Conservation (phyloP, 2,888 invertebrate species). For the Drosophila lacicola region DNA sequence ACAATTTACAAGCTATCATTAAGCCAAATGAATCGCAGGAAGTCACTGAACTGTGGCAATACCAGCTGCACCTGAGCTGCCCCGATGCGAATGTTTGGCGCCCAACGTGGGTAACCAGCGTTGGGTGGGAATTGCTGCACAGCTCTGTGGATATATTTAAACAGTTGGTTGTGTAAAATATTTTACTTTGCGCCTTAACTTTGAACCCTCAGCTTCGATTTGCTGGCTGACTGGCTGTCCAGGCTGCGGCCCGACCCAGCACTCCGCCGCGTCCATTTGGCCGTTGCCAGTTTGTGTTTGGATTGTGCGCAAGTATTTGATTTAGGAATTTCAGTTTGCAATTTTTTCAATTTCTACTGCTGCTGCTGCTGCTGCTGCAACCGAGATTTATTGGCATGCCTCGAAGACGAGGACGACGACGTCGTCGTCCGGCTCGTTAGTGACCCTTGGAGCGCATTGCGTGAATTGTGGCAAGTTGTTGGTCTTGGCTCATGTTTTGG, state of each 20-base stretch:
- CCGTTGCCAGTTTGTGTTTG: constrained; percentile 44
- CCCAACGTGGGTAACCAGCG: constrained; percentile 4
- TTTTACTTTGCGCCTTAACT: constrained; percentile 61
- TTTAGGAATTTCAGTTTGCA: constrained; percentile 75
- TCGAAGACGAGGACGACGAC: constrained; percentile 5
- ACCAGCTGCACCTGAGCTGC: constrained; percentile 26
- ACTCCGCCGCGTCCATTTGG: neutral
- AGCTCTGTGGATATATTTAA: constrained; percentile 44
- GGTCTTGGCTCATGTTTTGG: constrained; percentile 20
- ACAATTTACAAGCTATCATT: constrained; percentile 11
- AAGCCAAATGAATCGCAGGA: constrained; percentile 20
- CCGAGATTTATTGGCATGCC: constrained; percentile 77
- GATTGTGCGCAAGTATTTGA: constrained; percentile 74
- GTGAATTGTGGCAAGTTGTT: constrained; percentile 31
- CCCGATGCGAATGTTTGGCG: neutral
- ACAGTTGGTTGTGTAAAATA: constrained; percentile 50
- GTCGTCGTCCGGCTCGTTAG: constrained; percentile 61
- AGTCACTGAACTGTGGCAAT: constrained; percentile 35
- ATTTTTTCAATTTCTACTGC: constrained; percentile 52
- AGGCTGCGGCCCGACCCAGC: neutral
- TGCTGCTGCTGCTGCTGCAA: constrained; percentile 34
- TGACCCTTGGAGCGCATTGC: constrained; percentile 43
- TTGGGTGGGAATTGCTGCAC: neutral
- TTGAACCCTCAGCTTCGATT: constrained; percentile 56
- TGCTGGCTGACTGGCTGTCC: constrained; percentile 48